Evolutionary conservation across 2,113 vertebrate species (phyloP).

Genomic region (Tonatia bakeri): DNA sequence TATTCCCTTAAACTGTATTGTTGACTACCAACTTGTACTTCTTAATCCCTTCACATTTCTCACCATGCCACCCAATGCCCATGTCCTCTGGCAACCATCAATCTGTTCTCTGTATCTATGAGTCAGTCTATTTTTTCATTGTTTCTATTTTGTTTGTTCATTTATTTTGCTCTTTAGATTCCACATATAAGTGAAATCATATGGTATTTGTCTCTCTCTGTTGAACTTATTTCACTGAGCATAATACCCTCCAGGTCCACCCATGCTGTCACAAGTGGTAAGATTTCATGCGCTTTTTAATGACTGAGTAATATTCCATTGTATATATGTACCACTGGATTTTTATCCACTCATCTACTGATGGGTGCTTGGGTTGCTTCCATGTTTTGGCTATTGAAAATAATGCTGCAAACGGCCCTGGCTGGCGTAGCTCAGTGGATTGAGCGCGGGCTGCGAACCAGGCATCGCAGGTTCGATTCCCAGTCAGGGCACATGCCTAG

Average conservation of each 20-base stretch:
- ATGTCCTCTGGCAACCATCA: neutral
- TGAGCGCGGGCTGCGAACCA: no score
- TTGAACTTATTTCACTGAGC: neutral
- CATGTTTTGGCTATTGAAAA: neutral
- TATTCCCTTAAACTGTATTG: neutral
- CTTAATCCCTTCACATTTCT: neutral
- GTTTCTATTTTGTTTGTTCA: neutral
- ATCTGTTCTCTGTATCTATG: neutral
- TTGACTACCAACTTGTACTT: neutral
- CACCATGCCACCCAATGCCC: neutral
- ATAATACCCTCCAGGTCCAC: neutral
- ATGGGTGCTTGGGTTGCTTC: neutral
- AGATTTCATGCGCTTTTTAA: neutral
- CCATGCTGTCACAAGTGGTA: neutral
- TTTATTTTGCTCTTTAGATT: neutral
- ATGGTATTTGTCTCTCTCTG: neutral
- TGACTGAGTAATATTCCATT: neutral
- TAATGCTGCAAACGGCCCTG: neutral
- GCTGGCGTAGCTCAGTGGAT: no score
- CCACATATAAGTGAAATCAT: neutral
- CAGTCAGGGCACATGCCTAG: no score
- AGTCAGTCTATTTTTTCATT: neutral
- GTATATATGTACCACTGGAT: neutral
- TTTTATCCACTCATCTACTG: neutral
- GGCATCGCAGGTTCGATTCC: no score